Evolutionary conservation across 1,140 invertebrate genomes (phyloP), one percentile per base, ranked within the genome.

Genomic region (Drosophila pruinosa): DNA sequence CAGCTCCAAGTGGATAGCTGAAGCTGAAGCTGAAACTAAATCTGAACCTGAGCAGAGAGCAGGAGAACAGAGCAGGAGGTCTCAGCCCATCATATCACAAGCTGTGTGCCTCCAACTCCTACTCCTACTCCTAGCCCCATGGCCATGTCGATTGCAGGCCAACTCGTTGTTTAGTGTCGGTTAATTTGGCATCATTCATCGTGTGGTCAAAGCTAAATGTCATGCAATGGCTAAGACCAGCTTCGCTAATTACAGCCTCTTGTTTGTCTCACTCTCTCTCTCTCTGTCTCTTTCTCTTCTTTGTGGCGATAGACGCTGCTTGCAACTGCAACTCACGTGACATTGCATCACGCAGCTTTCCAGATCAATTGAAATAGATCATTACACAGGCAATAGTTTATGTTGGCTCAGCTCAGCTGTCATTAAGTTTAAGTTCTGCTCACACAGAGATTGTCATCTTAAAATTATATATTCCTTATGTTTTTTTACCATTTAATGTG

Each of bases 181-280:
- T 71, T 62, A 63, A 75, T 75, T 75, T 79, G 76, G 76, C 79
- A 75, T 72, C 79, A 83, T 83, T 78, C 79, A 83, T 83, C 75
- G 79, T 75, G 79, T 75, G 79, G 52, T 54, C 65, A 76, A 76
- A 69, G 52, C 62, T 75, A 85, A 79, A 69, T 85, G 80, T 85
- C 80, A 85, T 85, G 80, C 80, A 31, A 78, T 83, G 72, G 68
- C 47, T 39, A 45, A 73, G 56, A 58, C 36, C 62, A 24, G 59
- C 64, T 70, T 62, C 80, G 80, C 80, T 85, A 85, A 85, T 85
- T 85, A 83, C 80, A 75, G 68, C 75, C 71, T 69, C 79, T 75
- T 72, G 59, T 75, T 57, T 72, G 15, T 67, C 47, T 28, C 45
- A 6, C 24, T 48, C 24, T 28, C 26, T 47, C 45, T 26, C 43